These are phyloP conservation scores for Oreochromis mossambicus DNA, from an alignment of 2,797 vertebrate species.

Conservation along the genomic window DNA sequence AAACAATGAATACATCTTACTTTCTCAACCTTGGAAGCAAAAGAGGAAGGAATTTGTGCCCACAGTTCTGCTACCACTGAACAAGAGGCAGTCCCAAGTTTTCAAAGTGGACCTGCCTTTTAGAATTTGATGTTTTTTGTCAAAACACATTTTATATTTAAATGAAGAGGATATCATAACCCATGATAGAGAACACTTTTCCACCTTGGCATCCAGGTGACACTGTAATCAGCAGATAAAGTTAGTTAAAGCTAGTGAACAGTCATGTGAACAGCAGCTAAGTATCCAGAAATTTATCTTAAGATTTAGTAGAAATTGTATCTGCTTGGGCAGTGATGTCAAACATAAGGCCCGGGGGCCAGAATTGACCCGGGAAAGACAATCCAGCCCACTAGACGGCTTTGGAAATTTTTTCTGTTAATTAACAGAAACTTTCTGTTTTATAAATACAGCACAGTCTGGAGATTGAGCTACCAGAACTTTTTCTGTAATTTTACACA, in stretches of 20 bases:
- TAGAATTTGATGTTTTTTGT: neutral
- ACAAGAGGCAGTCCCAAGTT: neutral
- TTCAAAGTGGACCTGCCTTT: neutral
- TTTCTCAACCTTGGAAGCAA: neutral
- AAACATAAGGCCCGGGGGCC: neutral
- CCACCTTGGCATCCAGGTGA: neutral
- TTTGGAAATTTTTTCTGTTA: fast-evolving
- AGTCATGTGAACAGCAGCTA: neutral
- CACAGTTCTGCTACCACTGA: neutral
- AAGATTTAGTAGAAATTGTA: neutral
- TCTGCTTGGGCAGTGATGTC: neutral
- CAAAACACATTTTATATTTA: neutral
- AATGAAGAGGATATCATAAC: neutral
- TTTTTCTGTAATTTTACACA: neutral
- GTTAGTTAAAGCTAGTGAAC: neutral
- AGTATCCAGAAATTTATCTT: neutral
- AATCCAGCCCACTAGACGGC: neutral
- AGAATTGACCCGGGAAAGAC: neutral
- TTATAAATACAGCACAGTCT: neutral
- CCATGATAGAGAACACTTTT: neutral
- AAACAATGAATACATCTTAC: neutral
- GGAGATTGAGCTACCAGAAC: neutral
- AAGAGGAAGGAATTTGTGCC: neutral
- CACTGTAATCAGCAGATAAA: neutral
- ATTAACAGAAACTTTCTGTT: neutral